Evolutionary conservation across 2,888 invertebrate genomes (phyloP).

Genomic region (Ypsolopha scabrella): DNA sequence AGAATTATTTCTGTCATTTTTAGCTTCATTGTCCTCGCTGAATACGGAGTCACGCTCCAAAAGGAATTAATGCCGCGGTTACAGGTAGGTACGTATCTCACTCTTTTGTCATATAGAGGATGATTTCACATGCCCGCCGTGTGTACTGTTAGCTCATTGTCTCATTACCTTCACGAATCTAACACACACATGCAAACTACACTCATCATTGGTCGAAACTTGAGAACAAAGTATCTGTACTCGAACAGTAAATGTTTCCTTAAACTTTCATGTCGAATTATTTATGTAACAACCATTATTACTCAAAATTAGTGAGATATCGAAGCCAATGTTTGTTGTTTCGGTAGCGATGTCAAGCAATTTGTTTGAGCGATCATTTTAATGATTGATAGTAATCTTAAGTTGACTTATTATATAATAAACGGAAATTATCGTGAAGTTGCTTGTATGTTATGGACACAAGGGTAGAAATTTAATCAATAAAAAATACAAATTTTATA

Average conservation of each 20-base stretch:
- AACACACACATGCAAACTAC: background rate
- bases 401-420: background rate
- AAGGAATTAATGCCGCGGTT: conserved; percentile 59
- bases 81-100: conserved; percentile 2
- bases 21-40: conserved; percentile 60
- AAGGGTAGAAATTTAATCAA: background rate
- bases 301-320: conserved; percentile 2
- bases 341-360: conserved; percentile 14
- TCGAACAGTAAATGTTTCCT: conserved; percentile 16
- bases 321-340: background rate
- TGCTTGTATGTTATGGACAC: background rate
- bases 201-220: background rate
- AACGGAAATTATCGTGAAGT: background rate
- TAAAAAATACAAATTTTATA: background rate
- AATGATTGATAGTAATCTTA: background rate
- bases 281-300: background rate
- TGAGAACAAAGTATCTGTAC: background rate
- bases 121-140: conserved; percentile 3
- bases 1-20: conserved; percentile 66
- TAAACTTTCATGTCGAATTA: conserved; percentile 5
- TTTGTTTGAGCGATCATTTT: conserved; percentile 26
- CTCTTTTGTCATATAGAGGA: conserved; percentile 5
- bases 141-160: conserved; percentile 5
- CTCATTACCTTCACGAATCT: conserved; percentile 7
- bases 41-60: conserved; percentile 64